Evolutionary conservation across 1,140 invertebrate species (phyloP).

Genomic region (Ooceraea biroi): DNA sequence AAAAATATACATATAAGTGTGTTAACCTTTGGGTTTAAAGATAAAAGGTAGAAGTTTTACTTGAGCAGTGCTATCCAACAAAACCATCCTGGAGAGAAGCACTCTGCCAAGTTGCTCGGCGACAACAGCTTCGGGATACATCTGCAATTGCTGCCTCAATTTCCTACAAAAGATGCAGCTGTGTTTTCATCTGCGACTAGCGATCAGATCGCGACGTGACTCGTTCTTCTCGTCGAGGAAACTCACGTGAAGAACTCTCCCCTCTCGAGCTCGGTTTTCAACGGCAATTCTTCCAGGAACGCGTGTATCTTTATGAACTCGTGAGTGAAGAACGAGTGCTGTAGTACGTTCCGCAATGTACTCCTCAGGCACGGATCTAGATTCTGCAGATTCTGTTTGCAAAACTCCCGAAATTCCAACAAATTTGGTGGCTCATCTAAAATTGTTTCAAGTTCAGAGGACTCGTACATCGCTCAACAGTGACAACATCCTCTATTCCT

Average conservation of each 20-base stretch:
- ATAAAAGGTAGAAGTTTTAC: slow-evolving; percentile 91
- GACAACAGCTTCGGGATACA: slow-evolving; percentile 92
- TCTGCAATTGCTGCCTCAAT: slow-evolving; percentile 88
- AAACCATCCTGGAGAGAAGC: slow-evolving; percentile 92
- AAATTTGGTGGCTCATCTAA: slow-evolving; percentile 90
- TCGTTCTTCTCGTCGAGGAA: background rate
- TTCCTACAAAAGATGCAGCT: slow-evolving; percentile 81
- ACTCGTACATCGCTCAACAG: background rate
- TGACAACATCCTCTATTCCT: too few species aligned
- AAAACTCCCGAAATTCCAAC: slow-evolving; percentile 89
- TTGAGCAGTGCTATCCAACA: slow-evolving; percentile 92
- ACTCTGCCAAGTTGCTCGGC: slow-evolving; percentile 91
- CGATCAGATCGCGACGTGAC: background rate
- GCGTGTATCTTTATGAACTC: slow-evolving; percentile 93
- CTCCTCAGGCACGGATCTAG: slow-evolving; percentile 87
- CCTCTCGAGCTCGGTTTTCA: slow-evolving; percentile 92
- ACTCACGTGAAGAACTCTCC: slow-evolving; percentile 91
- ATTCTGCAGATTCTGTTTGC: slow-evolving; percentile 89
- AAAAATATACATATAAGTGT: background rate
- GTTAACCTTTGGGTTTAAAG: slow-evolving; percentile 88
- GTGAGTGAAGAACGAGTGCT: slow-evolving; percentile 93
- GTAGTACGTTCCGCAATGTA: slow-evolving; percentile 88
- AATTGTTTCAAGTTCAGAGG: slow-evolving; percentile 63
- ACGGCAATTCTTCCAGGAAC: slow-evolving; percentile 92
- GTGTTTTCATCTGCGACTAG: background rate